Conservation (phyloP, 2,113 vertebrate species). For the Himantopus leucocephalus region DNA sequence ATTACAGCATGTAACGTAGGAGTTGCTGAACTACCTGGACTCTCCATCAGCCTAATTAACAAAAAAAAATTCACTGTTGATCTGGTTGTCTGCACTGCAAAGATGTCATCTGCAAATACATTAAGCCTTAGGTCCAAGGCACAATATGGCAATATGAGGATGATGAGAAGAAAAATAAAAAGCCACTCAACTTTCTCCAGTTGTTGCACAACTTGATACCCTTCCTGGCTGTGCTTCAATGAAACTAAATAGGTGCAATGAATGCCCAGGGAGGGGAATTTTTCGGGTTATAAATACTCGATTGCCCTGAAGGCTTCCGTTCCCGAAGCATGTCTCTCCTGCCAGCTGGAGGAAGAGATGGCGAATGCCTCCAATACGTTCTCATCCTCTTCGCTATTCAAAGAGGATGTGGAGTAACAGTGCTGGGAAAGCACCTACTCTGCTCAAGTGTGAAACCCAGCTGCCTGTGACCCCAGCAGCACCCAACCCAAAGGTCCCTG, state of each 20-base stretch:
- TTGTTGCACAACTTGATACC: neutral
- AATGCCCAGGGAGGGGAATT: neutral
- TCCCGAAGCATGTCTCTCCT: neutral
- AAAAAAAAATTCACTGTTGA: neutral
- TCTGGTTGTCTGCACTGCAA: neutral
- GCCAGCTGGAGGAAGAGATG: neutral
- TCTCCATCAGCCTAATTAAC: neutral
- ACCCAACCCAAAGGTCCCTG: neutral
- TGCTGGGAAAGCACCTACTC: neutral
- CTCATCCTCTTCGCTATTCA: neutral
- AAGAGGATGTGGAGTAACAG: neutral
- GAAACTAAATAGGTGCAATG: neutral
- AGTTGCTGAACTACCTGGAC: neutral
- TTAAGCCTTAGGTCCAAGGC: neutral
- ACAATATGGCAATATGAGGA: neutral
- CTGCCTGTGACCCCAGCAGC: neutral
- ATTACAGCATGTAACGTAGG: fast-evolving
- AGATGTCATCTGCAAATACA: neutral
- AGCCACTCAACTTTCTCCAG: neutral
- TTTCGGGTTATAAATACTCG: neutral
- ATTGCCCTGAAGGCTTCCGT: neutral
- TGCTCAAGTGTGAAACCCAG: fast-evolving
- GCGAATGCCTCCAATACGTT: neutral
- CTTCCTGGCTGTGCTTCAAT: fast-evolving
- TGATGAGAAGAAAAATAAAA: neutral